Conservation (phyloP, 2,797 vertebrate species). For the Cirrhinus molitorella region DNA sequence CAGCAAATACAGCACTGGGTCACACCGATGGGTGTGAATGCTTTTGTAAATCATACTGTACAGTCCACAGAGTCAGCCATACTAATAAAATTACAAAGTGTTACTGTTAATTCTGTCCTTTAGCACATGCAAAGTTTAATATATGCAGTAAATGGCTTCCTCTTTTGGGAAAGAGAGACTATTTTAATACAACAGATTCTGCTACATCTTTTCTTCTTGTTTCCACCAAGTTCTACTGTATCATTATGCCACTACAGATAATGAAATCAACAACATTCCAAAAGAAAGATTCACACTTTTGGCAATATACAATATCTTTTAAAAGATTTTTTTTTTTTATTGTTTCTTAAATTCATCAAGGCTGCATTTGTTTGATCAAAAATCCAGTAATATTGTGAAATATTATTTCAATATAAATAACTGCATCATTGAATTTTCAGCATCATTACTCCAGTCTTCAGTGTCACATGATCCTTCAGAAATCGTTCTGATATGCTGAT, state of each 20-base stretch:
- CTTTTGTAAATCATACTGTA: constrained; percentile 34
- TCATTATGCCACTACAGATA: constrained; percentile 23
- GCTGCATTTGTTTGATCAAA: too few species aligned
- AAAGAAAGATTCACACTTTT: background rate
- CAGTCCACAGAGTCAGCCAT: background rate
- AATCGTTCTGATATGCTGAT: too few species aligned
- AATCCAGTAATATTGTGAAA: too few species aligned
- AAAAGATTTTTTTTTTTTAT: too few species aligned
- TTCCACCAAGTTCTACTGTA: constrained; percentile 50
- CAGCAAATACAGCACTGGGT: constrained; percentile 9
- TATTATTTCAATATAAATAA: too few species aligned
- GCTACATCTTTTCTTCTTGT: constrained; percentile 54
- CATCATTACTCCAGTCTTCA: too few species aligned
- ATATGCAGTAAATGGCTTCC: constrained; percentile 47
- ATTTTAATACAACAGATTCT: constrained; percentile 46
- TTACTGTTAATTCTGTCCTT: constrained; percentile 36
- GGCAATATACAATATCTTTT: background rate
- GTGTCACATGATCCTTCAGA: too few species aligned
- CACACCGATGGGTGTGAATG: constrained; percentile 14
- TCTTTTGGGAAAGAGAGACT: constrained; percentile 33
- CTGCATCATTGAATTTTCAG: too few species aligned
- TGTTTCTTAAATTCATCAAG: too few species aligned
- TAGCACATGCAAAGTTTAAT: constrained; percentile 32
- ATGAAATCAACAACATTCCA: constrained; percentile 9
- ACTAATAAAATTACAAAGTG: constrained; percentile 38